A percentile compares a stretch with the other conserved stretches of the same genome.
Evolutionary conservation across 2,797 vertebrate genomes (phyloP).

Genomic region (Cossypha caffra): DNA sequence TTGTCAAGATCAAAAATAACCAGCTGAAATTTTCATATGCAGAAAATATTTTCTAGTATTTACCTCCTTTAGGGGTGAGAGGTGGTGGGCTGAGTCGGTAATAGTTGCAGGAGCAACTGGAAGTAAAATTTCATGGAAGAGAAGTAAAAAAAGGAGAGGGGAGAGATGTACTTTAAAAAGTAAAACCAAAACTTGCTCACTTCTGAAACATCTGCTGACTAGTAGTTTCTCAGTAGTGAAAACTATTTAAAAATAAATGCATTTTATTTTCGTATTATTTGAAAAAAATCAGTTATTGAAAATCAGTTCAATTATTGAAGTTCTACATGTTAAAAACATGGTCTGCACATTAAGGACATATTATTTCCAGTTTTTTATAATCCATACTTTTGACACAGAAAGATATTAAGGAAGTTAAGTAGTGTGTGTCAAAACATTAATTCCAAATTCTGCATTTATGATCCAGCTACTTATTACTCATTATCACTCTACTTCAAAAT

Average conservation of each 20-base stretch:
- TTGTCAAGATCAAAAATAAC: neutral
- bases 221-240: neutral
- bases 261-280: neutral
- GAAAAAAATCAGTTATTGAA: neutral
- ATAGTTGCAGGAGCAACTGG: rapidly evolving
- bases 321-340: neutral
- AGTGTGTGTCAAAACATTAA: neutral
- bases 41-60: neutral
- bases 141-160: neutral
- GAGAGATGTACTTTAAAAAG: neutral
- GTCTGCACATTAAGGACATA: neutral
- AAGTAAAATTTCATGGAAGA: neutral
- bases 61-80: neutral
- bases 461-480: neutral
- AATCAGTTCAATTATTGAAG: neutral
- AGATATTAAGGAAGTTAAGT: neutral
- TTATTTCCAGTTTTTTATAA: neutral
- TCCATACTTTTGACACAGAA: neutral
- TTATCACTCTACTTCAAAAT: neutral
- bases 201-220: neutral
- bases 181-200: neutral
- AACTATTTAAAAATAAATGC: neutral
- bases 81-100: rapidly evolving
- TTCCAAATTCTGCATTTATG: neutral
- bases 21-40: neutral